phyloP scores from a whole-genome alignment of 2,797 vertebrate species.

The Molossus alvarezi region DNA sequence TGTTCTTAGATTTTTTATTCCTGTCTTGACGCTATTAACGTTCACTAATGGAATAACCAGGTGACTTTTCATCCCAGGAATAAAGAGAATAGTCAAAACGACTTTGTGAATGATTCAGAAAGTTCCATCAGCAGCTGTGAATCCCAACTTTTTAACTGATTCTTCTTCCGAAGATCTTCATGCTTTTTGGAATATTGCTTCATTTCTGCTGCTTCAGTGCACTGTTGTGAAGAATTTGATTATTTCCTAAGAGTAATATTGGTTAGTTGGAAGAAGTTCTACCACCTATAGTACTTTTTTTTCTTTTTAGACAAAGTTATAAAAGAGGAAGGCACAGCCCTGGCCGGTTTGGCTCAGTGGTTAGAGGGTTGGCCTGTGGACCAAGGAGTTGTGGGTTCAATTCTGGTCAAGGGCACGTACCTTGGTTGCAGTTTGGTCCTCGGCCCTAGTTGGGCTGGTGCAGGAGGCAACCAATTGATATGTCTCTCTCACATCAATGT shows the following conservation, averaged over 20 bases:
- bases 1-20: conserved; percentile 48
- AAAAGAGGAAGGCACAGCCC: not conserved
- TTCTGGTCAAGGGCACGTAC: too few relatives aligned
- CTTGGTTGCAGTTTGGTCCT: too few relatives aligned
- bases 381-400: too few relatives aligned
- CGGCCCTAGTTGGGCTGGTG: too few relatives aligned
- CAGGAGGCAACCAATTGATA: too few relatives aligned
- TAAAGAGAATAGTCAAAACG: conserved; percentile 37
- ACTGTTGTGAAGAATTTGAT: not conserved
- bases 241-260: not conserved
- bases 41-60: not conserved
- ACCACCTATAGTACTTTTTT: not conserved
- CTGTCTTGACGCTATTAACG: conserved; percentile 32
- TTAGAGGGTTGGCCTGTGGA: too few relatives aligned
- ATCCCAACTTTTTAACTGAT: not conserved
- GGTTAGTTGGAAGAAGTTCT: not conserved
- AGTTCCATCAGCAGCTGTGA: conserved; percentile 45
- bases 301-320: not conserved
- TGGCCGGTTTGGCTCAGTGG: too few relatives aligned
- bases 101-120: conserved; percentile 71
- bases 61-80: not conserved
- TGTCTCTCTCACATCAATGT: too few relatives aligned
- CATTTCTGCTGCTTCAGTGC: not conserved
- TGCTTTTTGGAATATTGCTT: not conserved
- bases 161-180: not conserved